Base-by-base conservation (phyloP, 2,888 invertebrate species). In the Aquatica leii region DNA sequence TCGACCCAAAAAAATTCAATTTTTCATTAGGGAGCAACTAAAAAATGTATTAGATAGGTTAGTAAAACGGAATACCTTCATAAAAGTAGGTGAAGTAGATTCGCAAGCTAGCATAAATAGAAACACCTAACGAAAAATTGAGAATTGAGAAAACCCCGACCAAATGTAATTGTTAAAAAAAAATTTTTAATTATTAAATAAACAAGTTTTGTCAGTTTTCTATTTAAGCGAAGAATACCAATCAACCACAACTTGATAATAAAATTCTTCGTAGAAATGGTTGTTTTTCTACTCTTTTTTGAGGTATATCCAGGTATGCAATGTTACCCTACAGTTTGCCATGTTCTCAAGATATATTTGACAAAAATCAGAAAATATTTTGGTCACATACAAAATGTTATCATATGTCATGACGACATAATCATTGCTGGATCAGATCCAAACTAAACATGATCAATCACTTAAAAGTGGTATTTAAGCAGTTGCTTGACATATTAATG, bases 101-200 rank as follows among this genome's bases (percentile, higher is more conserved):
- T n/a, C 52, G 12, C 8, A 40, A 2, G 62, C 59, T 46, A 68
- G 66, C 57, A 62, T 66, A 24, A 66, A 66, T 66, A 9, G 62
- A 65, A 46, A 65, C 64, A 35, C 14, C 50, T 12, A 60, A 63
- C 34, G 59, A 52, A 9, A 64, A 65, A 34, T 46, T 62, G 15
- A 55, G 31, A 9, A 9, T 31, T 31, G 9, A 31, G 31, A 9
- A 31, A 31, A 31, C 31, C 31, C 4, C 4, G 31, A 9, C 5
- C 31, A 31, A 4, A 31, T 9, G 9, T 6, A 31, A 4, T 31
- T 31, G 31, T 6, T 4, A 31, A n/a, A n/a, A n/a, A n/a, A n/a
- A n/a, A n/a, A 6, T 31, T 31, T 4, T 31, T 4, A 4, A 31
- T 6, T 6, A 31, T 6, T 31, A 9, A 31, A 31, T 31, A 31